Conservation (phyloP, 2,888 invertebrate genomes). For the Stomorhina lunata region DNA sequence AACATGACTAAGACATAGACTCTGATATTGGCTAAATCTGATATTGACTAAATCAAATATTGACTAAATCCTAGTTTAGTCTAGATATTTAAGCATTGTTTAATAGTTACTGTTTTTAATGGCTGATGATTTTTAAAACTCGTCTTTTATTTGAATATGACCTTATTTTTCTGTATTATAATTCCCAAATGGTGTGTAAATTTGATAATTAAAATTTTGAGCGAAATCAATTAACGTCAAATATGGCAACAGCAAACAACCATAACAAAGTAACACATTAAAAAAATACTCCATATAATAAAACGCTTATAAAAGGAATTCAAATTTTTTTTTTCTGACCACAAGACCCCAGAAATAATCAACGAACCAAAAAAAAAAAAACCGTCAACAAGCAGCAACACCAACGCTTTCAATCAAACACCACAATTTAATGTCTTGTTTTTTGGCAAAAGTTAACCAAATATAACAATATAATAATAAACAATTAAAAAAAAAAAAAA, state of each 20-base stretch:
- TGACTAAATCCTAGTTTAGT: no score
- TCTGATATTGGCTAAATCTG: no score
- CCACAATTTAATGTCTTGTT: constrained; percentile 9
- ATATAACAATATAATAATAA: constrained; percentile 12
- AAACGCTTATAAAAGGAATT: neutral
- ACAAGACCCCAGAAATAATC: neutral
- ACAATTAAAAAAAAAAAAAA: constrained; percentile 18
- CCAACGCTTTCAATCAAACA: constrained; percentile 49
- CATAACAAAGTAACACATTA: constrained; percentile 1
- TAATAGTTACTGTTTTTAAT: no score
- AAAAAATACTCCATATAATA: neutral
- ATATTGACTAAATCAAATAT: no score
- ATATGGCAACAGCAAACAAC: constrained; percentile 13
- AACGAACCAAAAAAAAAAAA: neutral
- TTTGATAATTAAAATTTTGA: constrained; percentile 48
- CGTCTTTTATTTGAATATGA: constrained; percentile 9
- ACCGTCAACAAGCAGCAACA: constrained; percentile 21
- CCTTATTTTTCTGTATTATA: constrained; percentile 10
- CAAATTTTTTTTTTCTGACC: constrained; percentile 4
- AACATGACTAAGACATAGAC: no score
- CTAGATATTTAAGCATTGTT: no score
- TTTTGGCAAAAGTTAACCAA: constrained; percentile 35
- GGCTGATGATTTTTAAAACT: no score
- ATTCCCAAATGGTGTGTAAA: constrained; percentile 14
- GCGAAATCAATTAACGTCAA: constrained; percentile 41